Evolutionary conservation across 1,140 invertebrate species (phyloP).

Genomic region (Pectinophora gossypiella): DNA sequence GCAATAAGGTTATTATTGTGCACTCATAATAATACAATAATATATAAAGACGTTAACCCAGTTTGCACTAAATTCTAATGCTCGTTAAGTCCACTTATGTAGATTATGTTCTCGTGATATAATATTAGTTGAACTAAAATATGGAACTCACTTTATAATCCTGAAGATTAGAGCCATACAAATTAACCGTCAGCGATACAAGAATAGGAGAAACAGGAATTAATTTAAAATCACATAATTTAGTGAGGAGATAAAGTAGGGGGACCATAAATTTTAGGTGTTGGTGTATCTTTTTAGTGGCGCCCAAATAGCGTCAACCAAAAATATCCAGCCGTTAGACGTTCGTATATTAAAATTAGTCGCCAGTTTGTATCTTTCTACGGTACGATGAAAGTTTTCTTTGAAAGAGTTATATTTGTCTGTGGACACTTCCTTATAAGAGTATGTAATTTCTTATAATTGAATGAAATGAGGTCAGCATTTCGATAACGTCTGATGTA

Average conservation of each 20-base stretch:
- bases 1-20: too few relatives aligned
- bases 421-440: background rate
- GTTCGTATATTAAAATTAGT: constrained; percentile 55
- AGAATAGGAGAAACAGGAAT: constrained; percentile 24
- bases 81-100: background rate
- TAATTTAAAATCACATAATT: constrained; percentile 30
- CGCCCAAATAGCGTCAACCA: constrained; percentile 52
- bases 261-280: constrained; percentile 49
- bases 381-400: constrained; percentile 14
- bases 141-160: background rate
- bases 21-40: too few relatives aligned
- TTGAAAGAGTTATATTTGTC: background rate
- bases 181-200: constrained; percentile 2
- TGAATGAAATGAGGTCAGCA: too few relatives aligned
- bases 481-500: too few relatives aligned
- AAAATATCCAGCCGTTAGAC: constrained; percentile 63
- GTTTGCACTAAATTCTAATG: background rate
- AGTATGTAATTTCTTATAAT: too few relatives aligned
- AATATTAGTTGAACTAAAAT: background rate
- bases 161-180: background rate
- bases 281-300: constrained; percentile 56
- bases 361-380: constrained; percentile 39
- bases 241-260: constrained; percentile 28
- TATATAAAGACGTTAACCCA: too few relatives aligned
- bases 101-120: background rate